Conservation (phyloP, 1,140 invertebrate species). For the Magallana angulata region DNA sequence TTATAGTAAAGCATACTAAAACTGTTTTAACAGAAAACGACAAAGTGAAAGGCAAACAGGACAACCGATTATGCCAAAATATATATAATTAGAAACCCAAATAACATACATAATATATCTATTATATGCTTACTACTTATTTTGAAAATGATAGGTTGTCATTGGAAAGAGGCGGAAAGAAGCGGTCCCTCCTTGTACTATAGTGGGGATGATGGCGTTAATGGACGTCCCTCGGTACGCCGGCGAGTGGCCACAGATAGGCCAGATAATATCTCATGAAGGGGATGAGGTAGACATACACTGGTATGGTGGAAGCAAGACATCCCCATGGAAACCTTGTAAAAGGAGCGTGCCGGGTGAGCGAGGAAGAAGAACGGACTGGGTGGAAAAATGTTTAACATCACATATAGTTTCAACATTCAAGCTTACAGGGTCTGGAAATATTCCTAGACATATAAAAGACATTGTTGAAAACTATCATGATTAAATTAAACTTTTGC, state of each 20-base stretch:
- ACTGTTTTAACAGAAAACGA: too few relatives aligned
- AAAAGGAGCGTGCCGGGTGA: neutral
- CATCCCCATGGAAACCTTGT: constrained; percentile 31
- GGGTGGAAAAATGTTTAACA: neutral
- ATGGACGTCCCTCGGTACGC: neutral
- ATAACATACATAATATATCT: neutral
- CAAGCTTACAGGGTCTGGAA: neutral
- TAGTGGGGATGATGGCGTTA: neutral
- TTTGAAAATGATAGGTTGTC: constrained; percentile 27
- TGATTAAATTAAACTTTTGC: neutral
- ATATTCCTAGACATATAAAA: neutral
- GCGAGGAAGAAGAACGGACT: neutral
- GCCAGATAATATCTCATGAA: neutral
- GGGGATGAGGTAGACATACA: neutral
- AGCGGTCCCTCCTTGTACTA: too few relatives aligned
- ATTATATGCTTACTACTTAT: neutral
- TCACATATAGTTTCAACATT: neutral
- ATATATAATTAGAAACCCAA: neutral
- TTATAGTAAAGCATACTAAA: too few relatives aligned
- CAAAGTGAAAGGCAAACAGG: too few relatives aligned
- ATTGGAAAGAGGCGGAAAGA: neutral
- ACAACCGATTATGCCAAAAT: too few relatives aligned
- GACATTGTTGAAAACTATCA: neutral
- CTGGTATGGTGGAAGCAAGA: constrained; percentile 39
- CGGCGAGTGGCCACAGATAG: constrained; percentile 9